Conservation (phyloP, 2,888 invertebrate species). For the Mythimna ferrago region DNA sequence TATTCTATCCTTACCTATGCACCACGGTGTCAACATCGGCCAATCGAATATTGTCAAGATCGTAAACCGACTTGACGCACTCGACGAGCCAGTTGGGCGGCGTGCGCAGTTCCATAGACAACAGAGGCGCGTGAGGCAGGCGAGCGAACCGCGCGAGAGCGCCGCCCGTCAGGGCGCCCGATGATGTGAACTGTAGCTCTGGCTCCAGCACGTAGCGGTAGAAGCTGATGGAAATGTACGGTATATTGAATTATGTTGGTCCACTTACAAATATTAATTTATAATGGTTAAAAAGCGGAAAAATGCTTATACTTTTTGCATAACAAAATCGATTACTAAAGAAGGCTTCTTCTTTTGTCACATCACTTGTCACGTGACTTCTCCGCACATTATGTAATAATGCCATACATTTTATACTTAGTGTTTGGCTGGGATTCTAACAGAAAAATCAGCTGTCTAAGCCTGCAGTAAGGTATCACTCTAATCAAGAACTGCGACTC, state of each 20-base stretch:
- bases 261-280: background rate
- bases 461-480: too few relatives aligned
- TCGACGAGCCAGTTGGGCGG: conserved; percentile 99
- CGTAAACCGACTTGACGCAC: conserved; percentile 97
- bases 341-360: too few relatives aligned
- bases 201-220: conserved; percentile 98
- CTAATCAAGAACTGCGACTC: too few relatives aligned
- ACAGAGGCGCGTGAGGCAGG: conserved; percentile 97
- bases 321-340: too few relatives aligned
- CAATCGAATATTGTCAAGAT: conserved; percentile 98
- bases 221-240: conserved; percentile 91
- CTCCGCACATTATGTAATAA: too few relatives aligned
- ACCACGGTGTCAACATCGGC: conserved; percentile 97
- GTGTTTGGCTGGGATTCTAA: too few relatives aligned
- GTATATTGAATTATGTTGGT: background rate
- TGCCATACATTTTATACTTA: too few relatives aligned
- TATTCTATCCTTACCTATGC: conserved; percentile 91
- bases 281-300: too few relatives aligned
- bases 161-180: conserved; percentile 93
- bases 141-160: conserved; percentile 96
- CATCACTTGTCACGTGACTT: too few relatives aligned
- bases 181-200: conserved; percentile 94
- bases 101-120: conserved; percentile 95
- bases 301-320: too few relatives aligned
- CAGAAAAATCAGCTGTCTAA: too few relatives aligned